These are phyloP conservation scores for Microtus richardsoni DNA, from an alignment of 2,113 vertebrate genomes.

Conservation along the genomic window DNA sequence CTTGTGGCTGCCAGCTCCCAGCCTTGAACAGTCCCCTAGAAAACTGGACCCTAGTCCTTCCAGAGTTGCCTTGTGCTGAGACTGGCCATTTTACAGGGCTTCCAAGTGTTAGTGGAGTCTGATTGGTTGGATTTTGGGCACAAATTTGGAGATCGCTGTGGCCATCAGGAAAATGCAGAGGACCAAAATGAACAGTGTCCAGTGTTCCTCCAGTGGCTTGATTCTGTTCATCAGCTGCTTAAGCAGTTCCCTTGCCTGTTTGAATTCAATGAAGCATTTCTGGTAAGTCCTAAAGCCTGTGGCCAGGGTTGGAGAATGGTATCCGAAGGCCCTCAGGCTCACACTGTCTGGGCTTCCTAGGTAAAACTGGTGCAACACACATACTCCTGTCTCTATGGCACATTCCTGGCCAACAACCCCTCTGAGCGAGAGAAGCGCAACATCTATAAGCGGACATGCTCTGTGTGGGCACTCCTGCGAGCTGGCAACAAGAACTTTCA, in stretches of 20 bases:
- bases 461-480: conserved; percentile 96
- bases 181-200: conserved; percentile 98
- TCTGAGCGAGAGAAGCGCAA: conserved; percentile 95
- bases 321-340: neutral
- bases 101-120: conserved; percentile 97
- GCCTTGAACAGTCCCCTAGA: neutral
- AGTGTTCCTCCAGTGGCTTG: conserved; percentile 98
- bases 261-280: conserved; percentile 98
- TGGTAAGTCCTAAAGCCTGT: conserved; percentile 89
- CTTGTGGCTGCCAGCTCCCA: neutral
- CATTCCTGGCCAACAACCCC: conserved; percentile 97
- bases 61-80: neutral
- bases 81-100: conserved; percentile 88
- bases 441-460: conserved; percentile 96
- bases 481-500: conserved; percentile 99
- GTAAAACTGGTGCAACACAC: conserved; percentile 99
- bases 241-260: conserved; percentile 99
- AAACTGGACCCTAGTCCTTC: neutral
- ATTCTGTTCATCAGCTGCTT: conserved; percentile 97
- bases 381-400: conserved; percentile 98
- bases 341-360: conserved; percentile 79
- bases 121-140: conserved; percentile 99
- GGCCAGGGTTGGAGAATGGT: neutral
- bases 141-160: conserved; percentile 98
- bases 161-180: conserved; percentile 96